Base-by-base conservation (phyloP, 2,888 invertebrate genomes). In the Globia sparganii region DNA sequence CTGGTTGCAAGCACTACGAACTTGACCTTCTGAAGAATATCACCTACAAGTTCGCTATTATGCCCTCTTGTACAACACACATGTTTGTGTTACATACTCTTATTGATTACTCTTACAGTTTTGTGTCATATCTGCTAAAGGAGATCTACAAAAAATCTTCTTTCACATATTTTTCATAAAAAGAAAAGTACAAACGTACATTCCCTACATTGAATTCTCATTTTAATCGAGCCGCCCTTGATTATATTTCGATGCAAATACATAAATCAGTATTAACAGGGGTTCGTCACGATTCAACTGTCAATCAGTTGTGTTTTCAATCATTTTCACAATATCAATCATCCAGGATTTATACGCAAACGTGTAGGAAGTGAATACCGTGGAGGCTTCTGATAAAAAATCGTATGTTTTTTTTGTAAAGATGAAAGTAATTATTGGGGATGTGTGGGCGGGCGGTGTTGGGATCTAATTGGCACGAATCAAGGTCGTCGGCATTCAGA, bases 231-330 rank as follows among this genome's bases (percentile, higher is more conserved):
- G 9, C 31, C 46, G 65, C 46, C 34, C 37, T 74, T 82, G 62
- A 85, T 86, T 68, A 72, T 74, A 76, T 78, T 84, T 69, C 64
- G 49, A 76, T 77, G 80, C 64, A 82, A 85, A 83, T 68, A 65
- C 84, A 87, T 88, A 88, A 85, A 86, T 86, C 84, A 83, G 70
- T 68, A 69, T 80, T 85, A 83, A 73, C 78, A 37, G 65, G 13
- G 67, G 53, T 72, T 76, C 78, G 81, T 86, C 81, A 83, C 75
- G 85, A 84, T 78, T 78, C 83, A 78, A 34, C 78, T 86, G 88
- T 86, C 87, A 88, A 85, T 87, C 83, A 79, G 65, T 46, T 70
- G n/a, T 75, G 68, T 86, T 88, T 83, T 79, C 85, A 87, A 88
- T 87, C 85, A 85, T 72, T 72, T 43, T 70, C 67, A 83, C 73